phyloP scores from a whole-genome alignment of 2,113 vertebrate genomes.

The Paradisaea rubra region DNA sequence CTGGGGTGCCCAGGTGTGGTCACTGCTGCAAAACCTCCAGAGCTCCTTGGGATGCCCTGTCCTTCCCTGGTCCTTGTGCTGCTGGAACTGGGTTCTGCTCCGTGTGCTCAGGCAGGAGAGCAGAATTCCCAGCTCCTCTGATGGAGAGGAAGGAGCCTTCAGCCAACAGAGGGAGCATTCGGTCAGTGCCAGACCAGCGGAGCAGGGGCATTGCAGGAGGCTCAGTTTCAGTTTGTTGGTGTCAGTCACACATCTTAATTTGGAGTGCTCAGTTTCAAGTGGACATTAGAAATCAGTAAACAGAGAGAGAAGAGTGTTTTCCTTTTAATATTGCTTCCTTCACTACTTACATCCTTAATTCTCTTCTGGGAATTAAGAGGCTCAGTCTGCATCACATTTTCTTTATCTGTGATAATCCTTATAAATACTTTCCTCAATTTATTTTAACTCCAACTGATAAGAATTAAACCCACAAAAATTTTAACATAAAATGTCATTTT shows the following conservation, averaged over 20 bases:
- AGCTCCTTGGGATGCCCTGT: not conserved
- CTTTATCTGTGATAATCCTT: not conserved
- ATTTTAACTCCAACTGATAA: not conserved
- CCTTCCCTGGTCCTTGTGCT: not conserved
- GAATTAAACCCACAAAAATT: not conserved
- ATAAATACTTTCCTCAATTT: not conserved
- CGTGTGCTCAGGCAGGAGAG: not conserved
- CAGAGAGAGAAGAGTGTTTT: not conserved
- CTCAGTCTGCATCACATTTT: not conserved
- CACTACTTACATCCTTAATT: not conserved
- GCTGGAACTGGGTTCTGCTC: not conserved
- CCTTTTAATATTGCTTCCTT: not conserved
- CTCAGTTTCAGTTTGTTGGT: not conserved
- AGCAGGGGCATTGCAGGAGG: not conserved
- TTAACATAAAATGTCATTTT: not conserved
- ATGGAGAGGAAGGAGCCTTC: not conserved
- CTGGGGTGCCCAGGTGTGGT: rapidly evolving
- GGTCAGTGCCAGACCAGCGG: not conserved
- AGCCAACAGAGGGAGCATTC: slow-evolving; percentile 30
- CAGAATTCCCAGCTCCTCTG: not conserved
- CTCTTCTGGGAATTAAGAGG: not conserved
- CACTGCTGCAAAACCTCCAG: not conserved
- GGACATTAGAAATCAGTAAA: not conserved
- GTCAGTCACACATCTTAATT: not conserved
- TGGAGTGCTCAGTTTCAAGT: not conserved